These are phyloP conservation scores for Rambutsinella grinnellia DNA, from an alignment of 2,888 invertebrate genomes.

Conservation along the genomic window DNA sequence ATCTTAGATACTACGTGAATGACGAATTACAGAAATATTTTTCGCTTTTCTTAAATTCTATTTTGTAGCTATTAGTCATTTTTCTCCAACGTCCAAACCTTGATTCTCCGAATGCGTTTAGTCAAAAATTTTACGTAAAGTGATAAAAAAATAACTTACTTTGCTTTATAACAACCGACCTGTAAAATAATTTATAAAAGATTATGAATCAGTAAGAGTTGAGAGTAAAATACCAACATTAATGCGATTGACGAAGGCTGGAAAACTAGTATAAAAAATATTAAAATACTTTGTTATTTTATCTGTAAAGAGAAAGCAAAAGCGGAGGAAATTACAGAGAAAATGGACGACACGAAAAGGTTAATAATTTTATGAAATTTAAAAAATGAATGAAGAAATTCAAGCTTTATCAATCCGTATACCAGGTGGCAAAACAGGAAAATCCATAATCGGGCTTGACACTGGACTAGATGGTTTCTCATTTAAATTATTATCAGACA, in stretches of 20 bases:
- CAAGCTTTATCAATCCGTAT: constrained; percentile 11
- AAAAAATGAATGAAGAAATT: background rate
- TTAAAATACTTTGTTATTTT: background rate
- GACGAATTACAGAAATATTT: background rate
- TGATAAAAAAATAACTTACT: background rate
- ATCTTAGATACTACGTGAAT: background rate
- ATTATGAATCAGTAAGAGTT: background rate
- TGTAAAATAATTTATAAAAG: constrained; percentile 34
- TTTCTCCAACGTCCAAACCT: too few relatives aligned
- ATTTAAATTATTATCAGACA: background rate
- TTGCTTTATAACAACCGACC: constrained; percentile 37
- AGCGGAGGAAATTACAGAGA: background rate
- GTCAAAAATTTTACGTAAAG: too few relatives aligned
- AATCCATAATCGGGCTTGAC: constrained; percentile 55
- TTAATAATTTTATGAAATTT: background rate
- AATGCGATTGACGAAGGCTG: background rate
- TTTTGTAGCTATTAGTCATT: background rate
- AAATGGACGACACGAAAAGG: background rate
- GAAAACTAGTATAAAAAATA: background rate
- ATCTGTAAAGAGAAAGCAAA: background rate
- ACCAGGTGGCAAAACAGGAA: constrained; percentile 57
- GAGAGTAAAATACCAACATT: background rate
- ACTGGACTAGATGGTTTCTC: constrained; percentile 27
- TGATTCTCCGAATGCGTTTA: too few relatives aligned
- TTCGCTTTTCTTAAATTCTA: background rate